phyloP scores from a whole-genome alignment of 2,888 invertebrate species.

The Sepiola atlantica region DNA sequence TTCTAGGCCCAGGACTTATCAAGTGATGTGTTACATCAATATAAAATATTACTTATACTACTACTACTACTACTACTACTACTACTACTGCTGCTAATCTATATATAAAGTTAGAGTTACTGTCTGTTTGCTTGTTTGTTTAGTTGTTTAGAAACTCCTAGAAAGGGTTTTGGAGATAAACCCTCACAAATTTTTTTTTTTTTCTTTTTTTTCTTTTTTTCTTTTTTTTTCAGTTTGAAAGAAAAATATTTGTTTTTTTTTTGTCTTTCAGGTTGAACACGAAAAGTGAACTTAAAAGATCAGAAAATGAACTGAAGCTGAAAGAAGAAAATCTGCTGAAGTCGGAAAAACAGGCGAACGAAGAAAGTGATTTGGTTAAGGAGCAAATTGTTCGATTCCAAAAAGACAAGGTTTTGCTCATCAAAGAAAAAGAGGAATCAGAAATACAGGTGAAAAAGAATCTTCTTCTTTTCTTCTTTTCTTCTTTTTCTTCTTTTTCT shows the following conservation, averaged over 20 bases:
- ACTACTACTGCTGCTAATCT: no score
- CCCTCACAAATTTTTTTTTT: no score
- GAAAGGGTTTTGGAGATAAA: no score
- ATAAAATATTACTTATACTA: no score
- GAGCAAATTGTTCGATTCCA: conserved; percentile 59
- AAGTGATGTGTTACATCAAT: no score
- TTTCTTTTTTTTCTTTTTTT: neutral
- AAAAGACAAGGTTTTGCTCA: conserved; percentile 61
- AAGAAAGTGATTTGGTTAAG: conserved; percentile 62
- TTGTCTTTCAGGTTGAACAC: conserved; percentile 54
- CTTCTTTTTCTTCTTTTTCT: neutral
- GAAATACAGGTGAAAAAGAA: conserved; percentile 66
- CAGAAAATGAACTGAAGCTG: conserved; percentile 53
- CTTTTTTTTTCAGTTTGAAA: neutral
- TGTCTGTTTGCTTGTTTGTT: no score
- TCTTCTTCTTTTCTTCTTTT: neutral
- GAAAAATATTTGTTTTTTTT: neutral
- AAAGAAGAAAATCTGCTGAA: conserved; percentile 61
- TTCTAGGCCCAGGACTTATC: no score
- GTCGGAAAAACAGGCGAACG: conserved; percentile 56
- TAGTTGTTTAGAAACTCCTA: no score
- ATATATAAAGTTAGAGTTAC: no score
- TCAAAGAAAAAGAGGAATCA: conserved; percentile 69
- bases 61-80: no score
- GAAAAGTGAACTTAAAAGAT: conserved; percentile 58